Conservation (phyloP, 2,797 vertebrate species). For the Linurgus olivaceus region DNA sequence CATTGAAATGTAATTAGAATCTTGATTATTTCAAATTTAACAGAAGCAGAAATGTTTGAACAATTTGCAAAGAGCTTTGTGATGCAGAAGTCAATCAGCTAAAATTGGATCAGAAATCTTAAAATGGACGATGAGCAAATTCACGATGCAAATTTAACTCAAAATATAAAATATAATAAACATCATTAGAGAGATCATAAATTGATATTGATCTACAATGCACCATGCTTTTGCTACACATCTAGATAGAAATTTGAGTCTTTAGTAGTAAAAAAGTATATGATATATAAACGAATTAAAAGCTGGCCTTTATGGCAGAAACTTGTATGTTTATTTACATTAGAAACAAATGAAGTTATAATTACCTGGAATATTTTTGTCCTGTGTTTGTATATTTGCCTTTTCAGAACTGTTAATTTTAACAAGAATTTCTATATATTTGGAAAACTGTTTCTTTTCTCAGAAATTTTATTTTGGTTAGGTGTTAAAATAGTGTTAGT, state of each 20-base stretch:
- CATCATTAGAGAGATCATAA: neutral
- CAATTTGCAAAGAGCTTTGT: neutral
- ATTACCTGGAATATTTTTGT: neutral
- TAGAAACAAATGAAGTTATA: neutral
- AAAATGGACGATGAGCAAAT: accelerated
- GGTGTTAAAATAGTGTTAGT: neutral
- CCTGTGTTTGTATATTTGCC: neutral
- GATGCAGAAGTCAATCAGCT: neutral
- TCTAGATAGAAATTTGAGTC: neutral
- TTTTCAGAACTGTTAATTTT: neutral
- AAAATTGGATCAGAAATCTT: neutral
- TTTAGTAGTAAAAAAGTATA: neutral
- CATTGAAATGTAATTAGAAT: neutral
- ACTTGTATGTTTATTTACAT: neutral
- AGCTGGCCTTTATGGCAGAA: neutral
- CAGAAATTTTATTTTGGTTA: neutral
- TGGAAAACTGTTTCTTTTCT: neutral
- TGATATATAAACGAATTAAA: neutral
- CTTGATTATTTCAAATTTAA: neutral
- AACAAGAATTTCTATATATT: neutral
- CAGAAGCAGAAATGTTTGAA: neutral
- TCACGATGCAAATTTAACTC: neutral
- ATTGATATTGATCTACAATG: neutral
- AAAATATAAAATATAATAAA: neutral
- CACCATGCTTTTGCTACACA: neutral